Conservation (phyloP, 2,113 vertebrate genomes). For the Castor canadensis region DNA sequence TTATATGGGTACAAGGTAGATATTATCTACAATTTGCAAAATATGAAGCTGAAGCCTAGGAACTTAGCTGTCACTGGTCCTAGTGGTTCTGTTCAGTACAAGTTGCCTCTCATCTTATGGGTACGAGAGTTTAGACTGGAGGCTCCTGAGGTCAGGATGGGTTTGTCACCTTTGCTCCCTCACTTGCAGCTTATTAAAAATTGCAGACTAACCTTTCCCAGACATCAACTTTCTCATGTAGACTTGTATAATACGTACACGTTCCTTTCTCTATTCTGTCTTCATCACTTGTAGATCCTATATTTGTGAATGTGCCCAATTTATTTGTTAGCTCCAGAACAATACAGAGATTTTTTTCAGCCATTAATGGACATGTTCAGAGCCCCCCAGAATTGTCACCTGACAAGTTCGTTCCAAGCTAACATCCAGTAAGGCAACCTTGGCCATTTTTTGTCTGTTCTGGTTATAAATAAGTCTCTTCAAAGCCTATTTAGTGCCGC, state of each 20-base stretch:
- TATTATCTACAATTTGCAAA: background rate
- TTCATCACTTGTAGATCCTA: background rate
- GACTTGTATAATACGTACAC: background rate
- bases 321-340: background rate
- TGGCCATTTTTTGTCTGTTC: background rate
- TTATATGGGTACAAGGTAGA: background rate
- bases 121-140: background rate
- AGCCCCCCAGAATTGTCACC: background rate
- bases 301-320: background rate
- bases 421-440: background rate
- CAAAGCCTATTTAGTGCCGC: background rate
- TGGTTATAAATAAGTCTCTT: background rate
- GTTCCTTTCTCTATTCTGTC: background rate
- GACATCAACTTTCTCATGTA: background rate
- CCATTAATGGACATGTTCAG: background rate
- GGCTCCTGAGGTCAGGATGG: rapidly evolving
- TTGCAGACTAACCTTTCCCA: background rate
- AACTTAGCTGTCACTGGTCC: background rate
- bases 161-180: background rate
- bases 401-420: background rate
- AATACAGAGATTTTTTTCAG: background rate
- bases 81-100: background rate
- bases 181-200: background rate
- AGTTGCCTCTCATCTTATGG: background rate
- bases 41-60: background rate